A percentile compares a stretch with the other conserved stretches of the same genome.
Evolutionary conservation across 2,113 vertebrate species (phyloP).

Genomic region (Coptodon rendalli): DNA sequence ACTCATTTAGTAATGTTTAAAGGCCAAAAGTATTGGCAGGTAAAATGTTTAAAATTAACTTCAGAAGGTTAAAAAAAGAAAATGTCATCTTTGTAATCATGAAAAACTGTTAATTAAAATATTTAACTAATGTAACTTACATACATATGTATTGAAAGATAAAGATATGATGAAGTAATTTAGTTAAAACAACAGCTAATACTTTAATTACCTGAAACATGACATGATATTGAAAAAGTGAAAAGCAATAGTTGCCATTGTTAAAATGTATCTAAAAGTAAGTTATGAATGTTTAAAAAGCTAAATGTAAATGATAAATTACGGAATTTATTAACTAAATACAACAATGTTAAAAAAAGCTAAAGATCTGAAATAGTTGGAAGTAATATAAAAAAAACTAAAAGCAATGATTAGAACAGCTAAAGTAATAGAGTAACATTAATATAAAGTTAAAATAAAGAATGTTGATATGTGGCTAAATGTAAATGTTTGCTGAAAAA

Average conservation of each 20-base stretch:
- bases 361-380: background rate
- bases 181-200: background rate
- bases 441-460: background rate
- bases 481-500: background rate
- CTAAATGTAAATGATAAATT: background rate
- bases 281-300: background rate
- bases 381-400: background rate
- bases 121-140: background rate
- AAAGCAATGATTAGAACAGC: background rate
- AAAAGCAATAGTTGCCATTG: background rate
- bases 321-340: accelerated
- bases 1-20: background rate
- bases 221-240: background rate
- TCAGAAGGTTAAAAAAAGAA: background rate
- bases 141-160: background rate
- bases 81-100: accelerated
- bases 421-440: background rate
- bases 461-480: background rate
- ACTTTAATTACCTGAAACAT: background rate
- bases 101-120: background rate
- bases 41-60: background rate
- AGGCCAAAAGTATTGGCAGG: background rate
- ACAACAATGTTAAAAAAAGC: background rate
- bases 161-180: accelerated
- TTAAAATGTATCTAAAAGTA: background rate